Evolutionary conservation across 2,888 invertebrate genomes (phyloP).

Genomic region (Dyspetes luteomarginatus): DNA sequence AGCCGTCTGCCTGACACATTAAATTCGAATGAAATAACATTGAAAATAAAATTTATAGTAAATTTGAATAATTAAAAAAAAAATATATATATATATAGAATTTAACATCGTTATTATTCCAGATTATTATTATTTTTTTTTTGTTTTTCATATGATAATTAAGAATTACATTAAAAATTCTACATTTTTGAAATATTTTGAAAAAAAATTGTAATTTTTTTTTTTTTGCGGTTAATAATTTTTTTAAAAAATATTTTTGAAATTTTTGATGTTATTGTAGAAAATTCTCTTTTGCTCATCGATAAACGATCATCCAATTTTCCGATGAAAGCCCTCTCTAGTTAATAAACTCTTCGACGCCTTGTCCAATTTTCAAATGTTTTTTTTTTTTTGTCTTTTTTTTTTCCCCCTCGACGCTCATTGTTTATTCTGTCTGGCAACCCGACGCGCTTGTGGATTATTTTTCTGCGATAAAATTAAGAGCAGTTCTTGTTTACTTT

Average conservation of each 20-base stretch:
- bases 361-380: conserved; percentile 5
- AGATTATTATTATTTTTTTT: too few relatives aligned
- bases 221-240: too few relatives aligned
- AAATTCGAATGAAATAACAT: neutral
- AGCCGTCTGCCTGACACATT: neutral
- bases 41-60: too few relatives aligned
- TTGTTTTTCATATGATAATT: too few relatives aligned
- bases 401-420: neutral
- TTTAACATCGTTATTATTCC: too few relatives aligned
- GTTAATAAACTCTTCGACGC: conserved; percentile 43
- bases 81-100: too few relatives aligned
- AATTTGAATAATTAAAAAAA: too few relatives aligned
- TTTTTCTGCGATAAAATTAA: neutral
- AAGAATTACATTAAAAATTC: too few relatives aligned
- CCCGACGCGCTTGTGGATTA: neutral
- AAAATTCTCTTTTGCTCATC: neutral
- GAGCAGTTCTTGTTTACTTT: neutral
- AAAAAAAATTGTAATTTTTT: too few relatives aligned
- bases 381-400: conserved; percentile 1
- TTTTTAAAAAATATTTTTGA: too few relatives aligned
- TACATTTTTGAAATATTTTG: too few relatives aligned
- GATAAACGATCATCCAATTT: conserved; percentile 39
- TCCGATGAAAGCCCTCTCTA: neutral
- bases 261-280: too few relatives aligned
- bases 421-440: neutral